phyloP scores from a whole-genome alignment of 2,888 invertebrate species.

The Sclerodermus sp. region DNA sequence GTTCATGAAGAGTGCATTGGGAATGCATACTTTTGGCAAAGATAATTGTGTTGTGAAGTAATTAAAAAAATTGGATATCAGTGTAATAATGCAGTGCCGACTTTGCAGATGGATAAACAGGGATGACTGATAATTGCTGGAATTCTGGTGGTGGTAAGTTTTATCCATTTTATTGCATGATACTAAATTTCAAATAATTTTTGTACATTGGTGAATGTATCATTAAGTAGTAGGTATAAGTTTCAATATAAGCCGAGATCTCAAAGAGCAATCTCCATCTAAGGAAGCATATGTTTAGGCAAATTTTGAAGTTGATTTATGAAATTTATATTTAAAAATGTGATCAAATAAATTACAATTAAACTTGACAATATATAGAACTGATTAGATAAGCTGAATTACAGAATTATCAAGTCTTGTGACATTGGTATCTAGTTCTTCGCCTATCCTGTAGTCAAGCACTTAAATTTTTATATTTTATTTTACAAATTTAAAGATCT shows the following conservation, averaged over 20 bases:
- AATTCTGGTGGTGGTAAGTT: slow-evolving; percentile 75
- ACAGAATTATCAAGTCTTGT: slow-evolving; percentile 1
- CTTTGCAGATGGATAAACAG: slow-evolving; percentile 59
- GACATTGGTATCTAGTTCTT: not conserved
- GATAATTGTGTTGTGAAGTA: slow-evolving; percentile 42
- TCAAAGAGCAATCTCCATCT: no score
- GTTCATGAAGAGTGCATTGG: slow-evolving; percentile 31
- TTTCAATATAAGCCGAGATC: no score
- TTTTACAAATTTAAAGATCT: no score
- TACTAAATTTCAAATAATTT: not conserved
- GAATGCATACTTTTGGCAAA: slow-evolving; percentile 33
- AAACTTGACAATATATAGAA: not conserved
- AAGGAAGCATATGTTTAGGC: not conserved
- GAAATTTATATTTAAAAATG: not conserved
- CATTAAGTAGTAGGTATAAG: no score
- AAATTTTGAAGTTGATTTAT: not conserved
- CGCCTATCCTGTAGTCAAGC: no score
- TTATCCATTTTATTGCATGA: not conserved
- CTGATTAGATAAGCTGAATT: slow-evolving; percentile 5
- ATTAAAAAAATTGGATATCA: slow-evolving; percentile 32
- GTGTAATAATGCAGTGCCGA: slow-evolving; percentile 47
- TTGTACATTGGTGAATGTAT: no score
- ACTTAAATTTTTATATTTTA: no score
- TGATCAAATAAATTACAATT: not conserved
- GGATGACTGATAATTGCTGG: slow-evolving; percentile 82